Conservation (phyloP, 1,140 invertebrate genomes). For the Leptonema lineaticorne region DNA sequence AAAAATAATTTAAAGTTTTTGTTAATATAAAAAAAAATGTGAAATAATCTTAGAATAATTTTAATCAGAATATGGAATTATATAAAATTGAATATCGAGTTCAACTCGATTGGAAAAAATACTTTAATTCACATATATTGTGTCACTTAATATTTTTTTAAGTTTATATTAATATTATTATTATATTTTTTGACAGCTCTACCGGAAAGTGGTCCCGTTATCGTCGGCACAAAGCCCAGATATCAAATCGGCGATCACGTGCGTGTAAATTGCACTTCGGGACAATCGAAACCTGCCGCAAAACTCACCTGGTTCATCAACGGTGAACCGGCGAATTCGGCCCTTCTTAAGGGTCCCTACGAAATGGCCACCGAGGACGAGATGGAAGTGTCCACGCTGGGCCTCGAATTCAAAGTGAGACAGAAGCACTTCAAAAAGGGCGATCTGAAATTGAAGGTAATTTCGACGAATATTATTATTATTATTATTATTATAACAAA, state of each 20-base stretch:
- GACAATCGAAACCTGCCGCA: conserved; percentile 78
- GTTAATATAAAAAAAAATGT: too few relatives aligned
- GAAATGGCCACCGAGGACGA: conserved; percentile 56
- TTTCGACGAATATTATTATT: background rate
- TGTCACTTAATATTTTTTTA: background rate
- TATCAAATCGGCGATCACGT: conserved; percentile 82
- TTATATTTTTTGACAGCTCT: conserved; percentile 60
- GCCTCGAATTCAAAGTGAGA: conserved; percentile 71
- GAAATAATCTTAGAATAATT: too few relatives aligned
- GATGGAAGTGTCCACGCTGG: conserved; percentile 70
- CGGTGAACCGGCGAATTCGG: conserved; percentile 69
- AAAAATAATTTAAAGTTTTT: too few relatives aligned
- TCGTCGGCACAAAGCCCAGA: conserved; percentile 73
- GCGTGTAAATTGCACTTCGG: conserved; percentile 80
- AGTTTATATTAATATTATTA: background rate
- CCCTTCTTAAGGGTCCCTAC: conserved; percentile 47
- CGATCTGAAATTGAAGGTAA: conserved; percentile 78
- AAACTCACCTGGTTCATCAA: conserved; percentile 87
- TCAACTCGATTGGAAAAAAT: too few relatives aligned
- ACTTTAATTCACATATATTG: too few relatives aligned
- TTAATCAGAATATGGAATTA: too few relatives aligned
- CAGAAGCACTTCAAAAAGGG: conserved; percentile 76
- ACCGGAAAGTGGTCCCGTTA: conserved; percentile 79
- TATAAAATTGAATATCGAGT: too few relatives aligned
- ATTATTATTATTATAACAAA: background rate